phyloP scores from a whole-genome alignment of 1,140 invertebrate species.

The Heliconius hermathena region DNA sequence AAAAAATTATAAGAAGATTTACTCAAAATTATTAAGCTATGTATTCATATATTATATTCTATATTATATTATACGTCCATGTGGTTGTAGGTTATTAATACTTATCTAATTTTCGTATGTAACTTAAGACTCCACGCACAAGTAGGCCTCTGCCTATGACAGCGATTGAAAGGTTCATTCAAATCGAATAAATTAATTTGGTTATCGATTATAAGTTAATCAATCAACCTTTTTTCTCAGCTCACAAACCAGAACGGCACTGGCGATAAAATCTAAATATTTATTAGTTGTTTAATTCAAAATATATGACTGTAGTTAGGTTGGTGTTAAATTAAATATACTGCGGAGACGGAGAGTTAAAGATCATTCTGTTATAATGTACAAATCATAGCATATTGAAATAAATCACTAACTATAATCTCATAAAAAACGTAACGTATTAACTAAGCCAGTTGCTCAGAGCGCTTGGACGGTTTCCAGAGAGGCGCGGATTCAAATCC shows the following conservation, averaged over 20 bases:
- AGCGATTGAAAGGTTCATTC: slow-evolving; percentile 30
- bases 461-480: too few relatives aligned
- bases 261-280: slow-evolving; percentile 30
- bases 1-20: too few relatives aligned
- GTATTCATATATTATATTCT: too few relatives aligned
- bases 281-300: not conserved
- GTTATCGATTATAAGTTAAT: slow-evolving; percentile 41
- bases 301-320: not conserved
- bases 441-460: too few relatives aligned
- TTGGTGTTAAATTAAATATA: not conserved
- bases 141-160: slow-evolving; percentile 24
- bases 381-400: not conserved
- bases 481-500: too few relatives aligned
- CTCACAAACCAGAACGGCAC: slow-evolving; percentile 25
- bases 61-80: too few relatives aligned
- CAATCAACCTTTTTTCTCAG: slow-evolving; percentile 38
- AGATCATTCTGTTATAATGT: not conserved
- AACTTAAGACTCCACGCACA: slow-evolving; percentile 22
- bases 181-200: slow-evolving; percentile 38
- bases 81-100: not conserved
- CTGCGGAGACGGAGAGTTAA: not conserved
- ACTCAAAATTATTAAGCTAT: too few relatives aligned
- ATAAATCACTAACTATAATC: too few relatives aligned
- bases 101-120: slow-evolving; percentile 6
- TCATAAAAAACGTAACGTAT: too few relatives aligned